Evolutionary conservation across 2,888 invertebrate genomes (phyloP).

Genomic region (Scaptomyza flava): DNA sequence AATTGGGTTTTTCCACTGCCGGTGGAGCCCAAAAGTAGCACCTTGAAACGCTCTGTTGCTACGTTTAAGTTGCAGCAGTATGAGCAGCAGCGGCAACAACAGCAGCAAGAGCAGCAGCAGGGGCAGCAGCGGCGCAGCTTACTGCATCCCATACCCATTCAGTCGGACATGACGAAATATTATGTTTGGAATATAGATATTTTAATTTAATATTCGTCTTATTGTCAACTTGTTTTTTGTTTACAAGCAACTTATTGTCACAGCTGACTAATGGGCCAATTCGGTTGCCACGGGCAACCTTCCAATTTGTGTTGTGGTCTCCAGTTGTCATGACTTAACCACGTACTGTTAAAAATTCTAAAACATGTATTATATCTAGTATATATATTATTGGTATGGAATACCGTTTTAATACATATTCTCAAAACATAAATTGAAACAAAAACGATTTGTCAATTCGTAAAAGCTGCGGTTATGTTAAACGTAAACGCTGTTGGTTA

Average conservation of each 20-base stretch:
- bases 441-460: too few species aligned
- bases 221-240: conserved; percentile 30
- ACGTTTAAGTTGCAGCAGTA: not conserved
- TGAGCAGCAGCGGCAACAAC: conserved; percentile 13
- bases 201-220: not conserved
- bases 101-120: not conserved
- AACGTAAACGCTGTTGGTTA: not conserved
- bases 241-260: conserved; percentile 35
- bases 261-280: conserved; percentile 41
- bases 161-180: conserved; percentile 10
- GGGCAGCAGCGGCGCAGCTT: conserved; percentile 47
- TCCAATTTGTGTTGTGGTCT: conserved; percentile 30
- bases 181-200: not conserved
- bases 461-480: conserved; percentile 4
- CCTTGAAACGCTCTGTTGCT: conserved; percentile 51
- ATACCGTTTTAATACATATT: too few species aligned
- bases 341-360: conserved; percentile 19
- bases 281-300: conserved; percentile 34
- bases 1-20: conserved; percentile 82
- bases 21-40: conserved; percentile 78
- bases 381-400: too few species aligned
- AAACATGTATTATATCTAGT: not conserved
- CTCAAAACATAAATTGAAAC: too few species aligned
- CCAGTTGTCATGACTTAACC: conserved; percentile 32
- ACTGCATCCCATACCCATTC: conserved; percentile 61